These are phyloP conservation scores for Euglossa dilemma DNA, from an alignment of 1,140 invertebrate species.

Conservation along the genomic window DNA sequence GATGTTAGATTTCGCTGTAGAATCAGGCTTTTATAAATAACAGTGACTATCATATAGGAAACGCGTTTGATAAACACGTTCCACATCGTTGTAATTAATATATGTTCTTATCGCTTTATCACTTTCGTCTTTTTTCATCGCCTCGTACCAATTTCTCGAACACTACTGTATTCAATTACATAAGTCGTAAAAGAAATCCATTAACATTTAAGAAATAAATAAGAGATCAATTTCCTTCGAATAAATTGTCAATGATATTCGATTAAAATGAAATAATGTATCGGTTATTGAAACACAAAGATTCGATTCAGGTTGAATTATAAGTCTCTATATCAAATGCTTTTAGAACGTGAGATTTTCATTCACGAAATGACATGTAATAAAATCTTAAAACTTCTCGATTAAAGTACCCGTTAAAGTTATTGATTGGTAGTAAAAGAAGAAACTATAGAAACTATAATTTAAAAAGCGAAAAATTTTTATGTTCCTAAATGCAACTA, in stretches of 20 bases:
- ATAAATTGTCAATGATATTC: background rate
- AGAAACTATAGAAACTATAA: too few relatives aligned
- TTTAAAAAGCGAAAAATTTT: too few relatives aligned
- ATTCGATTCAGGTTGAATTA: background rate
- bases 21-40: background rate
- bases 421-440: too few relatives aligned
- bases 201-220: background rate
- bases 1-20: background rate
- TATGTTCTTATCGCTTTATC: background rate
- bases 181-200: background rate
- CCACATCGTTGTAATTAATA: background rate
- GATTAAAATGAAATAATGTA: background rate
- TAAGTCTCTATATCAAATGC: background rate
- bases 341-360: background rate
- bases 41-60: background rate
- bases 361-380: background rate
- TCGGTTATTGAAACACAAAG: background rate
- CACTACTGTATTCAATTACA: background rate
- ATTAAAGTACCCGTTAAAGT: too few relatives aligned
- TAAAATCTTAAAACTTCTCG: background rate
- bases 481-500: too few relatives aligned
- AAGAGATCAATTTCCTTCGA: background rate
- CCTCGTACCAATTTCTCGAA: background rate
- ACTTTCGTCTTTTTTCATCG: background rate
- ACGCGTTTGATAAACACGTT: slow-evolving; percentile 26